Conservation (phyloP, 2,888 invertebrate genomes). For the Apocheima hispidaria region DNA sequence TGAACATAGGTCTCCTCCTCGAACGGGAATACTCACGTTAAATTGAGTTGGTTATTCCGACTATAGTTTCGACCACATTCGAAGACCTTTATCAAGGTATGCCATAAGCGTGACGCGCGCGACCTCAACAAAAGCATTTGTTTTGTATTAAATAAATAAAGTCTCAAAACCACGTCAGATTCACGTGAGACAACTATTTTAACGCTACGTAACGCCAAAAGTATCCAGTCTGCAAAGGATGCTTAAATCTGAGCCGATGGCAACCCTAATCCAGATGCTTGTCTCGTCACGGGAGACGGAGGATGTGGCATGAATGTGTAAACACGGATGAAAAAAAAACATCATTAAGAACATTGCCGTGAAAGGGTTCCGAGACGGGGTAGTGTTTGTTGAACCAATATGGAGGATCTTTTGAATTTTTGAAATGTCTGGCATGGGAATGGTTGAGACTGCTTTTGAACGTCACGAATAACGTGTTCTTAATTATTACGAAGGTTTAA, state of each 20-base stretch:
- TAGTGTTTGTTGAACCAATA: conserved; percentile 49
- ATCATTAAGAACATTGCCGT: conserved; percentile 54
- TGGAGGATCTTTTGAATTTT: conserved; percentile 42
- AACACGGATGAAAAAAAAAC: conserved; percentile 61
- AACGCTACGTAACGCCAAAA: conserved; percentile 5
- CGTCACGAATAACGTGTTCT: background rate
- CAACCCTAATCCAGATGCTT: conserved; percentile 55
- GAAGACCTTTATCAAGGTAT: too few species aligned
- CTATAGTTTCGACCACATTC: too few species aligned
- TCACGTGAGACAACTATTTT: background rate
- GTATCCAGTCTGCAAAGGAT: conserved; percentile 15
- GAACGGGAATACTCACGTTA: too few species aligned
- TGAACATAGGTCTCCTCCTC: too few species aligned
- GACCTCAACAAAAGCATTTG: too few species aligned
- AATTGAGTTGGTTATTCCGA: too few species aligned
- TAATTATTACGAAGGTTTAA: background rate
- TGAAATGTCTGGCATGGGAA: conserved; percentile 31
- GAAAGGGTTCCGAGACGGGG: conserved; percentile 48
- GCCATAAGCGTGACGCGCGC: too few species aligned
- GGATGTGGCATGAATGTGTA: conserved; percentile 73
- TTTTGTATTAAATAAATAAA: too few species aligned
- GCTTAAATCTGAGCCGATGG: conserved; percentile 25
- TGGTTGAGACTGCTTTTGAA: conserved; percentile 4
- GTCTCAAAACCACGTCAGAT: too few species aligned
- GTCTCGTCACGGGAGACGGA: conserved; percentile 65